Evolutionary conservation across 2,888 invertebrate genomes (phyloP).

Genomic region (Drosophila testacea): DNA sequence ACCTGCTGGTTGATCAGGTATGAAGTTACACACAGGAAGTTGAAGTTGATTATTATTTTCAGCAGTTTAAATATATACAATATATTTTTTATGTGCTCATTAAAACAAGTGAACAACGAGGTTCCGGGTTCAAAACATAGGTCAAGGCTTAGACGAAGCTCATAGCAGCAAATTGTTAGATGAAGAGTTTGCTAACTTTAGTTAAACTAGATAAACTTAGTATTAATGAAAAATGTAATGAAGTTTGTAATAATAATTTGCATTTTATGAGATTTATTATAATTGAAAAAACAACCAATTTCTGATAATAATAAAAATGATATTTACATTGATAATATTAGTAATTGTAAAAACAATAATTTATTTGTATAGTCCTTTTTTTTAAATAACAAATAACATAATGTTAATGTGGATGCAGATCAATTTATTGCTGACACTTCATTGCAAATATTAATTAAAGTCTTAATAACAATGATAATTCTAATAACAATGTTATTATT

Average conservation of each 20-base stretch:
- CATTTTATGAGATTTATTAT: background rate
- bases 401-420: no score
- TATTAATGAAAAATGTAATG: background rate
- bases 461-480: background rate
- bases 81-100: slow-evolving; percentile 12
- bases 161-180: background rate
- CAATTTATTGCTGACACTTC: no score
- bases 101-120: slow-evolving; percentile 8
- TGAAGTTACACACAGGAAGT: slow-evolving; percentile 48
- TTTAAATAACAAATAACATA: no score
- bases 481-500: background rate
- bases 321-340: no score
- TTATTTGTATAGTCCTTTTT: no score
- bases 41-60: slow-evolving; percentile 33
- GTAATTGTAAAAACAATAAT: no score
- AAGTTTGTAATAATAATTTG: background rate
- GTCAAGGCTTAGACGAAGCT: slow-evolving; percentile 16
- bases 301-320: no score
- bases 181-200: background rate
- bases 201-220: no score
- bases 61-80: slow-evolving; percentile 16
- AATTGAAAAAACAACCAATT: no score
- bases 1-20: slow-evolving; percentile 18
- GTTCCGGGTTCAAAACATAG: background rate
- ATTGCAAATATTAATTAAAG: background rate